These are phyloP conservation scores for Macrotrachela quadricornifera DNA, from an alignment of 1,140 invertebrate species.

Conservation along the genomic window DNA sequence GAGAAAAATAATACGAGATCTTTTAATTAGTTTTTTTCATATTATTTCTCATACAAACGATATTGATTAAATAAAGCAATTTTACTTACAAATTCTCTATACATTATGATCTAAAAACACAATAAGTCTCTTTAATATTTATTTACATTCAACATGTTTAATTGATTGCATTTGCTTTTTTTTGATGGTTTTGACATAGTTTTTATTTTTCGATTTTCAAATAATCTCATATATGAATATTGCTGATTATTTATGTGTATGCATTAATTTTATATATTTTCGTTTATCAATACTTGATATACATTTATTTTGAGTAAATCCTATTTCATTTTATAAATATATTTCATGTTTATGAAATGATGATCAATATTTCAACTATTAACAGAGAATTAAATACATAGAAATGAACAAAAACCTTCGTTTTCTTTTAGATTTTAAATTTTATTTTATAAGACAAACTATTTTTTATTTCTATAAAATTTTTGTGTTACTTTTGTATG, in stretches of 20 bases:
- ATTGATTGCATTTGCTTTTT: slow-evolving; percentile 97
- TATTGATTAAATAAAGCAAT: slow-evolving; percentile 90
- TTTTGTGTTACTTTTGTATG: slow-evolving; percentile 98
- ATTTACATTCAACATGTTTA: slow-evolving; percentile 80
- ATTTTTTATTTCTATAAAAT: slow-evolving; percentile 96
- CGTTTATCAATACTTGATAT: slow-evolving; percentile 97
- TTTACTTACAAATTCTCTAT: too few relatives aligned
- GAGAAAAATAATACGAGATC: too few relatives aligned
- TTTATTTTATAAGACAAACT: slow-evolving; percentile 27
- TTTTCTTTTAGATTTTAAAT: not conserved
- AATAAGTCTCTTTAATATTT: not conserved
- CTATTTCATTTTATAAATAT: slow-evolving; percentile 26
- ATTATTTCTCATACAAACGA: slow-evolving; percentile 38
- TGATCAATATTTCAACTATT: slow-evolving; percentile 75
- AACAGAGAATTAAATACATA: slow-evolving; percentile 90
- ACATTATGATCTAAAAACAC: too few relatives aligned
- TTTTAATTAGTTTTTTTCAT: too few relatives aligned
- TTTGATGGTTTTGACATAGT: slow-evolving; percentile 99
- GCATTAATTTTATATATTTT: slow-evolving; percentile 97
- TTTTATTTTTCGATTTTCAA: slow-evolving; percentile 95
- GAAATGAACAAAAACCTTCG: slow-evolving; percentile 82
- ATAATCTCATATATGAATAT: slow-evolving; percentile 60
- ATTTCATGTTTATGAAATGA: too few relatives aligned
- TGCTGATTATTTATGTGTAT: slow-evolving; percentile 52
- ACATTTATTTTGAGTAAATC: slow-evolving; percentile 93